Conservation (phyloP, 2,888 invertebrate genomes). For the Leucoptera coffeella region DNA sequence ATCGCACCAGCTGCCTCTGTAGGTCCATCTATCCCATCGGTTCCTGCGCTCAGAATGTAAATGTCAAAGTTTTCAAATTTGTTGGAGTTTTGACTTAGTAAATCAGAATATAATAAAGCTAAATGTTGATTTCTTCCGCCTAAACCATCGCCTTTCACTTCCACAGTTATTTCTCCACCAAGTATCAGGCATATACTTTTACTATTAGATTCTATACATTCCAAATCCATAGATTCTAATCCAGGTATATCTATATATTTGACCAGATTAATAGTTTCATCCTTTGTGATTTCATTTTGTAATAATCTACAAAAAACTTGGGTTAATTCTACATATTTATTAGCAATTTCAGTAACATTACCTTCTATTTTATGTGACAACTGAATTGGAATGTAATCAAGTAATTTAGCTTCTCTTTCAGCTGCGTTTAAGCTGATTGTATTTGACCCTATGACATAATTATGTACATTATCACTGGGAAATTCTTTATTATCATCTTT, state of each 20-base stretch:
- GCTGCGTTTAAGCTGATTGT: slow-evolving; percentile 53
- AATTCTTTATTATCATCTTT: slow-evolving; percentile 9
- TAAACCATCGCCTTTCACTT: slow-evolving; percentile 65
- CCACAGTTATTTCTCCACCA: slow-evolving; percentile 92
- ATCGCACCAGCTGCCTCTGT: slow-evolving; percentile 92
- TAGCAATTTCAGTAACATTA: slow-evolving; percentile 59
- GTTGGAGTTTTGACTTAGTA: slow-evolving; percentile 26
- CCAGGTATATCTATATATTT: too few relatives aligned
- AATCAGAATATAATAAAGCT: slow-evolving; percentile 68
- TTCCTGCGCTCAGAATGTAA: slow-evolving; percentile 78
- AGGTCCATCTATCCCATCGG: slow-evolving; percentile 97
- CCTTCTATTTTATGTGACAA: slow-evolving; percentile 67
- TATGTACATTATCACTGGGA: slow-evolving; percentile 17
- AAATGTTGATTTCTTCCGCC: slow-evolving; percentile 97
- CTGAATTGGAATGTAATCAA: slow-evolving; percentile 58
- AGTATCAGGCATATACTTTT: slow-evolving; percentile 61
- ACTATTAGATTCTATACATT: slow-evolving; percentile 8
- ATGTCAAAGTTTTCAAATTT: slow-evolving; percentile 33
- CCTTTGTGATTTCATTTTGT: slow-evolving; percentile 7
- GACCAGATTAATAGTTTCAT: background rate
- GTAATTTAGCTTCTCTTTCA: slow-evolving; percentile 32
- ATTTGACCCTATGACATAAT: slow-evolving; percentile 28
- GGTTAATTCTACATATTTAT: slow-evolving; percentile 44
- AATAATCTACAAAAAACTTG: slow-evolving; percentile 16
- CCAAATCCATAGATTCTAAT: slow-evolving; percentile 6